Evolutionary conservation across 2,888 invertebrate genomes (phyloP).

Genomic region (Eristalis intricaria): DNA sequence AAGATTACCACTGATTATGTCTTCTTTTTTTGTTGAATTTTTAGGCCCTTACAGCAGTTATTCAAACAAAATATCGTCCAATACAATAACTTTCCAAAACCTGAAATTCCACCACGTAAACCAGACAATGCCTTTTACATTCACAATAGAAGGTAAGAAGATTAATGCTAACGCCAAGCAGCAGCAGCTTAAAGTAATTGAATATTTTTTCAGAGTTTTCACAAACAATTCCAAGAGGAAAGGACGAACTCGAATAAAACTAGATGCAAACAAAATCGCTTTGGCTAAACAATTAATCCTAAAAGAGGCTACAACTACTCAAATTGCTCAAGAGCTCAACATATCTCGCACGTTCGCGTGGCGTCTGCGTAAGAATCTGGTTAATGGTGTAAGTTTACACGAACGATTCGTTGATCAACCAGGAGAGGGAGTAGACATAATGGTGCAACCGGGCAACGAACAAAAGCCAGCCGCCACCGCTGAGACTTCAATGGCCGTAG

Average conservation of each 20-base stretch:
- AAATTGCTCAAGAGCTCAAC: constrained; percentile 79
- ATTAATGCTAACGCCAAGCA: not conserved
- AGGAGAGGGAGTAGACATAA: constrained; percentile 73
- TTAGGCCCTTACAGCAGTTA: constrained; percentile 79
- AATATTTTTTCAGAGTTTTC: constrained; percentile 42
- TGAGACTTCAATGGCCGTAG: constrained; percentile 17
- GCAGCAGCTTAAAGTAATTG: not conserved
- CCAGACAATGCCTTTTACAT: constrained; percentile 78
- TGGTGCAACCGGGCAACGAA: constrained; percentile 26
- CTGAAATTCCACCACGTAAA: constrained; percentile 73
- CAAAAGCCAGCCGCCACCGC: not conserved
- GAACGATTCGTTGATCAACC: constrained; percentile 79
- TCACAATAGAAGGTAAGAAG: constrained; percentile 78
- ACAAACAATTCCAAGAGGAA: constrained; percentile 77
- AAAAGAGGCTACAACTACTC: constrained; percentile 80
- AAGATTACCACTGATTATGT: not conserved
- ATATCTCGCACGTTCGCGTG: constrained; percentile 80
- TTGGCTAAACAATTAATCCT: constrained; percentile 79
- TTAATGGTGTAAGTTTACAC: constrained; percentile 79
- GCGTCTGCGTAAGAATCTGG: constrained; percentile 80
- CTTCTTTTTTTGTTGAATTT: not conserved
- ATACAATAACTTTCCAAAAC: constrained; percentile 79
- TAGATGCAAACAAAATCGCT: constrained; percentile 80
- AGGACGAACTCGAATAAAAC: constrained; percentile 80
- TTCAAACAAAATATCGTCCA: constrained; percentile 80